Base-by-base conservation (phyloP, 1,140 invertebrate species). In the Drosophila mayri region DNA sequence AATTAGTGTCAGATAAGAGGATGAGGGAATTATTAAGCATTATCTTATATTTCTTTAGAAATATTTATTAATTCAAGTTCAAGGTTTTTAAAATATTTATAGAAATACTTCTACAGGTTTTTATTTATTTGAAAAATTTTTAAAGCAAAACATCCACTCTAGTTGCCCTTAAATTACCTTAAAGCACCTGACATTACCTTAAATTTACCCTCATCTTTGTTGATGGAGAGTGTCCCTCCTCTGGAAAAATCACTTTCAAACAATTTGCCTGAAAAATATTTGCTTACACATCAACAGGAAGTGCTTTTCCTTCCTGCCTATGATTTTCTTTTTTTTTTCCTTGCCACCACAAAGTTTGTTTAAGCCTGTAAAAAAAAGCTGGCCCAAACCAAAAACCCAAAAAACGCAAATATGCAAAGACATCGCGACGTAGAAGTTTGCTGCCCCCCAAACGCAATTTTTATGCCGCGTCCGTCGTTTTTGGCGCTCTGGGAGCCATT, bases 231-330 rank as follows among this genome's bases (percentile, higher is more conserved):
- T n/a, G 46, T 52, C 35, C 49, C 20, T 25, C 50, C 9, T 16
- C 20, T n/a, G 14, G 22, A 22, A 76, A 76, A 86, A 88, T 90
- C 84, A 88, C 84, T 88, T 84, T 84, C 64, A 75, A 88, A 81
- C 84, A 88, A 88, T 88, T 88, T 88, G 65, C 47, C 32, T 46
- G 77, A 66, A 84, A 88, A 88, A 88, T 88, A 88, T 88, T 88
- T 88, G 84, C 87, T 79, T 78, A 72, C 68, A 79, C 85, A 71
- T 81, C 84, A 88, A 70, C 84, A 70, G 61, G 62, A 70, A 70
- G 66, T 67, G 63, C 38, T 30, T 67, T 46, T 40, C 25, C 47
- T 37, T 50, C 66, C 46, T 20, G 32, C 25, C 46, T 11, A 38
- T 30, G 38, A 41, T 28, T 38, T 70, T 43, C 16, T 3, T 40